Percentiles rank a stretch among this genome's conserved stretches.
These are phyloP conservation scores for Drosophila eohydei DNA, from an alignment of 2,888 invertebrate species.

Conservation along the genomic window DNA sequence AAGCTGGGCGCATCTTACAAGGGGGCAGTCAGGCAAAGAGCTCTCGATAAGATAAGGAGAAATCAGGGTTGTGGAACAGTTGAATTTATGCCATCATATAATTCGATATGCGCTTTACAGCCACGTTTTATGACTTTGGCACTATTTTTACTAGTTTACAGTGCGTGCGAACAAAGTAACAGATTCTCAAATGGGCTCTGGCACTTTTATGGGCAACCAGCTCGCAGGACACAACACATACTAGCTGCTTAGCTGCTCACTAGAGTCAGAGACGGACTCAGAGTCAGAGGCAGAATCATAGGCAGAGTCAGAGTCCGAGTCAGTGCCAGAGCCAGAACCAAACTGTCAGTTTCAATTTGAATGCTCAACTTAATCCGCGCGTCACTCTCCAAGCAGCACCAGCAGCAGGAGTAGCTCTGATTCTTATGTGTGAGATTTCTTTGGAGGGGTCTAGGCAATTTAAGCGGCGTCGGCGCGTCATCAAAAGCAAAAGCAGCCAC, in stretches of 20 bases:
- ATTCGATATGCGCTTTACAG: conserved; percentile 45
- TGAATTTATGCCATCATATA: conserved; percentile 62
- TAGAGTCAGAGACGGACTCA: background rate
- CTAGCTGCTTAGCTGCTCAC: conserved; percentile 35
- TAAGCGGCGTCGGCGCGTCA: conserved; percentile 68
- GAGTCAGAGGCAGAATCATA: background rate
- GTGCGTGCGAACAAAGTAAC: conserved; percentile 72
- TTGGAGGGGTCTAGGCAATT: conserved; percentile 66
- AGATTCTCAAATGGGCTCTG: conserved; percentile 56
- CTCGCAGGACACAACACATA: conserved; percentile 20
- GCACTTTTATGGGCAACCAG: conserved; percentile 47
- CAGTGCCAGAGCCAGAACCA: conserved; percentile 20
- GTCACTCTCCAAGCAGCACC: conserved; percentile 48
- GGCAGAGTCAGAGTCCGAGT: background rate
- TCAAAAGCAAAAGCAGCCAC: conserved; percentile 67
- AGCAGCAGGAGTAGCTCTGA: conserved; percentile 14
- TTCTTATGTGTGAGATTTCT: conserved; percentile 34
- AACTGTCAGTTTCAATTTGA: conserved; percentile 79
- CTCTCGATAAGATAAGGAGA: conserved; percentile 35
- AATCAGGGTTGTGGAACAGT: conserved; percentile 38
- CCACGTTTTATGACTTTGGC: conserved; percentile 64
- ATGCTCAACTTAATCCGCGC: conserved; percentile 79
- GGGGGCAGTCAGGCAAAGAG: conserved; percentile 10
- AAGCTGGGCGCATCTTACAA: conserved; percentile 7
- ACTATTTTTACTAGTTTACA: conserved; percentile 63